Conservation (phyloP, 2,797 vertebrate genomes). For the Odontamblyopus lacepedii region DNA sequence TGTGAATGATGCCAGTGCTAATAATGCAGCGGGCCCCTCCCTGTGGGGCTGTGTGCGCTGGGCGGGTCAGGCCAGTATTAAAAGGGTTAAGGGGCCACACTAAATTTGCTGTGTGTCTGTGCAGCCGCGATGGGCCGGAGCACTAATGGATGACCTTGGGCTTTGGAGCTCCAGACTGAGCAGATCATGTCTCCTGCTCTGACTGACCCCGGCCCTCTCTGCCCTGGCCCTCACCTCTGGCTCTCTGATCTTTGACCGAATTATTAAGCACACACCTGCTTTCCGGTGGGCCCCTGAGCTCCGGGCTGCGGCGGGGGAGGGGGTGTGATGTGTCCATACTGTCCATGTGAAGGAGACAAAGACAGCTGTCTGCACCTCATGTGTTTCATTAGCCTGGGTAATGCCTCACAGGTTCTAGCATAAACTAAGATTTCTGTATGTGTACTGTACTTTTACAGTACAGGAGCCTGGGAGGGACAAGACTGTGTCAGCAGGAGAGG, state of each 20-base stretch:
- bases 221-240: conserved; percentile 92
- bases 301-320: conserved; percentile 61
- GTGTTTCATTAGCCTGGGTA: conserved; percentile 29
- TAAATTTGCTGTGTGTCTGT: conserved; percentile 94
- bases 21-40: conserved; percentile 82
- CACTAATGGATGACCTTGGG: conserved; percentile 99
- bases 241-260: conserved; percentile 99
- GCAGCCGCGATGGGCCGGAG: conserved; percentile 84
- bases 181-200: conserved; percentile 87
- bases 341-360: conserved; percentile 74
- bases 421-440: conserved; percentile 40
- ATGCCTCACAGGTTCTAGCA: conserved; percentile 25
- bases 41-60: conserved; percentile 51
- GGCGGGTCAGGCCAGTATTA: conserved; percentile 85
- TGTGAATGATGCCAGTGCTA: conserved; percentile 79
- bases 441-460: conserved; percentile 4
- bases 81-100: conserved; percentile 96
- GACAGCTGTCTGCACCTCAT: conserved; percentile 75
- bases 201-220: conserved; percentile 89
- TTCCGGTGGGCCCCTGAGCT: conserved; percentile 78
- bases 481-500: too few relatives aligned
- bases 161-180: conserved; percentile 89
- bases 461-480: too few relatives aligned
- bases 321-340: conserved; percentile 85
- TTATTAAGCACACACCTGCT: conserved; percentile 99